Evolutionary conservation across 2,888 invertebrate species (phyloP), one percentile per base, ranked within the genome.

Genomic region (Eilema depressum): DNA sequence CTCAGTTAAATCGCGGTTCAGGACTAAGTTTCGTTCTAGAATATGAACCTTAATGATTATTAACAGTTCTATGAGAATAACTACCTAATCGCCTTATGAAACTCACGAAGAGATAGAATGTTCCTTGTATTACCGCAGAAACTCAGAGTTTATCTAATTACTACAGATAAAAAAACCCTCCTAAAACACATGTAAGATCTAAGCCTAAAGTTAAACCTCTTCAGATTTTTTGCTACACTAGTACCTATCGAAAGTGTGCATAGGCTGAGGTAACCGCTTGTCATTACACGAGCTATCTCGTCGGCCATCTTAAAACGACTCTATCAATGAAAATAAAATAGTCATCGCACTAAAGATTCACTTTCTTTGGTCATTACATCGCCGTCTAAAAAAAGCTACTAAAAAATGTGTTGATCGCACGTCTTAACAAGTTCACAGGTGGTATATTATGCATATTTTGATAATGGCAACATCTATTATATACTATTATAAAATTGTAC

Each of bases 331-430:
- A 30, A 14, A 28, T 28, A 60, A 11, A 28, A 23, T 23, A 63
- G n/a, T 63, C 30, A 63, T 41, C 37, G 17, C 11, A 63, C 63
- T 37, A 63, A 37, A 17, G 12, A 37, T 41, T 63, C 25, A 41
- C 41, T 63, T 63, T 37, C 61, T 20, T 61, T 26, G 25, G 23
- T 25, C 41, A 41, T 30, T 41, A 41, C n/a, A 14, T n/a, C 7
- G 26, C 1, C 0, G 14, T 59, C 28, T 60, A 53, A n/a, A 53
- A 53, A 20, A 37, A 7, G 30, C 61, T 33, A 20, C 20, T 33
- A 33, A 26, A 20, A 61, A 28, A n/a, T 33, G 20, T 30, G 11
- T 61, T 61, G 33, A 61, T n/a, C 11, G 20, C 0, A 7, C 28
- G 30, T 60, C 17, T 28, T 28, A 20, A 60, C 30, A 60, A 4